Percentiles rank a stretch among this genome's conserved stretches.
Conservation (phyloP, 2,113 vertebrate species). For the Geococcyx californianus region DNA sequence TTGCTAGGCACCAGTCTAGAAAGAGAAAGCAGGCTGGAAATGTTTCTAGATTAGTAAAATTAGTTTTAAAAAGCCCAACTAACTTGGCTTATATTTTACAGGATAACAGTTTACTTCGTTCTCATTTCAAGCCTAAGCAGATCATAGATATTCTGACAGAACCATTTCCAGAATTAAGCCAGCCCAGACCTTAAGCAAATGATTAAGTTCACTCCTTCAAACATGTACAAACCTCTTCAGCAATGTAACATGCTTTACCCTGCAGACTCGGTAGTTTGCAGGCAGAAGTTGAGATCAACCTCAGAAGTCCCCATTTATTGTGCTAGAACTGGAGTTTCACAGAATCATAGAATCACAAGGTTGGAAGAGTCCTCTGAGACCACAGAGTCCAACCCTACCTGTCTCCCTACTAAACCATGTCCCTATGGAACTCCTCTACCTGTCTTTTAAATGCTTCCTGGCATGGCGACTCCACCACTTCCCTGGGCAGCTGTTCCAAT, state of each 20-base stretch:
- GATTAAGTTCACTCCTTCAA: constrained; percentile 77
- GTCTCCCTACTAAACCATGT: no score
- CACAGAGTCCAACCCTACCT: no score
- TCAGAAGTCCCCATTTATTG: background rate
- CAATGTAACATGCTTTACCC: constrained; percentile 77
- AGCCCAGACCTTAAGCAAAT: constrained; percentile 79
- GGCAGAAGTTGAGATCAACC: no score
- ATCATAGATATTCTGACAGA: constrained; percentile 73
- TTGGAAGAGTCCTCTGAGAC: no score
- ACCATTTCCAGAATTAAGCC: constrained; percentile 78
- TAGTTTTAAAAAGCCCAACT: background rate
- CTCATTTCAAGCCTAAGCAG: constrained; percentile 50
- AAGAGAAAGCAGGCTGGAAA: background rate
- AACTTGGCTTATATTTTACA: background rate
- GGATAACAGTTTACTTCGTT: background rate
- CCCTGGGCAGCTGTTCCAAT: no score
- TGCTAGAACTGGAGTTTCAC: background rate
- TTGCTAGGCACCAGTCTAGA: background rate
- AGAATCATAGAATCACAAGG: no score
- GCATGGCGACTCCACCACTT: no score
- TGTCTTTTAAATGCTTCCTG: no score
- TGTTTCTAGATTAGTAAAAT: background rate
- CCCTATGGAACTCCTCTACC: no score
- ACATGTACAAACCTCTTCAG: constrained; percentile 83
- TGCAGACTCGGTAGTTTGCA: constrained; percentile 54